Percentiles rank a stretch among this genome's conserved stretches.
Conservation (phyloP, 1,140 invertebrate genomes). For the Aethina tumida region DNA sequence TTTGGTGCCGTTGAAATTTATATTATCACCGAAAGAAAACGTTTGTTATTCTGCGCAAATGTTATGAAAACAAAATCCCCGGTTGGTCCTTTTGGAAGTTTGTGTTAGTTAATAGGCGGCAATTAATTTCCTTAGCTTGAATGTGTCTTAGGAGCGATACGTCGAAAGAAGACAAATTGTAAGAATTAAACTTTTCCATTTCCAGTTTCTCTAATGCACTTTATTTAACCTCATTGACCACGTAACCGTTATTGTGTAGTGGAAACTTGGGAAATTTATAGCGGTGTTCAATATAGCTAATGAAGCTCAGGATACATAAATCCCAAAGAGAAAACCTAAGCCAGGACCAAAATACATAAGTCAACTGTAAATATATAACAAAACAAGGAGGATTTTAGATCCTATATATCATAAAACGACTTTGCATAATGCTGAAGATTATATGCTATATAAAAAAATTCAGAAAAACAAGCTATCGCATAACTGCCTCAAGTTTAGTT, state of each 20-base stretch:
- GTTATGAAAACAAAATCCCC: no score
- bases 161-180: constrained; percentile 28
- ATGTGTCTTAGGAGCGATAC: constrained; percentile 18
- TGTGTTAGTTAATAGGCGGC: constrained; percentile 11
- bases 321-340: constrained; percentile 20
- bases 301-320: constrained; percentile 28
- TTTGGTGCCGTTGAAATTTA: no score
- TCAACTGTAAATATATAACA: constrained; percentile 22
- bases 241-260: constrained; percentile 32
- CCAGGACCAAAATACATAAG: constrained; percentile 18
- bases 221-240: constrained; percentile 34
- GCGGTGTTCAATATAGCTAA: constrained; percentile 32
- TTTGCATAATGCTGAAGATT: constrained; percentile 16
- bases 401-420: constrained; percentile 13
- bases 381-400: constrained; percentile 12
- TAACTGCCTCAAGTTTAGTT: constrained; percentile 2
- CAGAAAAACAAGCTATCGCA: constrained; percentile 15
- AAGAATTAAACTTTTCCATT: constrained; percentile 33
- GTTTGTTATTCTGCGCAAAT: no score
- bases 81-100: no score
- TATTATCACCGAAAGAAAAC: no score
- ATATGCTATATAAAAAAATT: constrained; percentile 11
- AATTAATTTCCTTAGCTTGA: constrained; percentile 18
- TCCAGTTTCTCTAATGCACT: constrained; percentile 27
- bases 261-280: constrained; percentile 30